A percentile compares a stretch with the other conserved stretches of the same genome.
Conservation (phyloP, 2,888 invertebrate genomes). For the Nezara viridula region DNA sequence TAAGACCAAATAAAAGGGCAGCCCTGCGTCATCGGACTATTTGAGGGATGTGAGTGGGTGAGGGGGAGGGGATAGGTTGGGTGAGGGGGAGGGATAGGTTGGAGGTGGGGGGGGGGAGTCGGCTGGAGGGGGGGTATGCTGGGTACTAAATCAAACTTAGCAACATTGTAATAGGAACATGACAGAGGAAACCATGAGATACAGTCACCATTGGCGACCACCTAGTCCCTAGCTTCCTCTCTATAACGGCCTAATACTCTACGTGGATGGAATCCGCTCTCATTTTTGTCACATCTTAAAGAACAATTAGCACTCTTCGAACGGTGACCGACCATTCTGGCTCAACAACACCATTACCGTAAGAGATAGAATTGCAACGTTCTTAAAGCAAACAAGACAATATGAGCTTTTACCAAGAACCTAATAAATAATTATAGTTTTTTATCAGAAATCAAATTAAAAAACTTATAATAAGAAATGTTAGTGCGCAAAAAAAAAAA, state of each 20-base stretch:
- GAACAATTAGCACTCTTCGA: not conserved
- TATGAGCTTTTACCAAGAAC: too few relatives aligned
- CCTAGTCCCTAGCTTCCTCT: not conserved
- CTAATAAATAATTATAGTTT: too few relatives aligned
- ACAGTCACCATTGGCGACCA: not conserved
- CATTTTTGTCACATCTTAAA: not conserved
- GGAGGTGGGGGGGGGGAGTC: too few relatives aligned
- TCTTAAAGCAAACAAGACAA: not conserved
- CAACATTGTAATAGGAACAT: slow-evolving; percentile 28
- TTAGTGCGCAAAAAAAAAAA: too few relatives aligned
- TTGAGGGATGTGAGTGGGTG: slow-evolving; percentile 2
- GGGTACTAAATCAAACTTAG: slow-evolving; percentile 16
- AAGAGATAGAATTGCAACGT: not conserved
- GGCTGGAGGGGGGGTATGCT: too few relatives aligned
- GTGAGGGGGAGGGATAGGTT: too few relatives aligned
- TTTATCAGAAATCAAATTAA: too few relatives aligned
- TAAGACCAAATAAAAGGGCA: not conserved
- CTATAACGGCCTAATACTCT: not conserved
- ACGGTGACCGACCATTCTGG: not conserved
- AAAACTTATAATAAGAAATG: too few relatives aligned
- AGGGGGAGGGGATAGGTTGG: too few relatives aligned
- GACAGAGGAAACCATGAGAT: slow-evolving; percentile 4
- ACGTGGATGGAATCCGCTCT: not conserved
- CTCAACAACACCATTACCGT: not conserved
- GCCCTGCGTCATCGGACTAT: not conserved